Conservation (phyloP, 2,888 invertebrate species). For the Hydroisotoma schaefferi region DNA sequence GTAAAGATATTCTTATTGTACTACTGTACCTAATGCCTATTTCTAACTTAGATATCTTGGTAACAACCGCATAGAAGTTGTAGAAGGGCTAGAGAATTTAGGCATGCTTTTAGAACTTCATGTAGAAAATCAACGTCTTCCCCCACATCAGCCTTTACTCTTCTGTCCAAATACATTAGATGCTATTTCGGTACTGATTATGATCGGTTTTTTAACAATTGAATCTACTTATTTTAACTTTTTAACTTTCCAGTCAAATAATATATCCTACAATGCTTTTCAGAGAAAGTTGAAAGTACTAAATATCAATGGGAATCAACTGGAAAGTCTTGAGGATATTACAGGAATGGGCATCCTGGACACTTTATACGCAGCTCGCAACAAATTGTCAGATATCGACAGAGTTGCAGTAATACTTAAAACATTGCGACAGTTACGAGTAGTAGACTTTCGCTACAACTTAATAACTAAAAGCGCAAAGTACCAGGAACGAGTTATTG, state of each 20-base stretch:
- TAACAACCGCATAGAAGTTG: conserved; percentile 64
- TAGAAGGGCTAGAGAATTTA: conserved; percentile 65
- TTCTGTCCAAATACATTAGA: conserved; percentile 65
- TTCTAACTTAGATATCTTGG: conserved; percentile 54
- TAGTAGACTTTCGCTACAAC: conserved; percentile 62
- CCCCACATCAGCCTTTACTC: conserved; percentile 59
- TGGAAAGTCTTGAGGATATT: conserved; percentile 59
- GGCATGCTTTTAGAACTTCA: conserved; percentile 64
- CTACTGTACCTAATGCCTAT: neutral
- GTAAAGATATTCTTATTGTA: neutral
- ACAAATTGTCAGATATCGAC: conserved; percentile 56
- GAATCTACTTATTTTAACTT: conserved; percentile 41
- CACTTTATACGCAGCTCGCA: conserved; percentile 32
- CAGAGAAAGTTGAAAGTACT: conserved; percentile 61
- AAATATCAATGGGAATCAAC: conserved; percentile 64
- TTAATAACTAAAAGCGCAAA: conserved; percentile 62
- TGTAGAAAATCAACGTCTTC: conserved; percentile 64
- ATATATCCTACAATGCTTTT: conserved; percentile 30
- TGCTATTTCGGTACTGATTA: conserved; percentile 58
- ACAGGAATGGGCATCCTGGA: conserved; percentile 30
- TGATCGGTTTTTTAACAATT: neutral
- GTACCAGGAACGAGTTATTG: conserved; percentile 51
- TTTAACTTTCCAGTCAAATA: neutral
- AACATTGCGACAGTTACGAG: conserved; percentile 58
- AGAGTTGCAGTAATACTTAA: conserved; percentile 59